Evolutionary conservation across 2,797 vertebrate species (phyloP).

Genomic region (Macropus fuliginosus): DNA sequence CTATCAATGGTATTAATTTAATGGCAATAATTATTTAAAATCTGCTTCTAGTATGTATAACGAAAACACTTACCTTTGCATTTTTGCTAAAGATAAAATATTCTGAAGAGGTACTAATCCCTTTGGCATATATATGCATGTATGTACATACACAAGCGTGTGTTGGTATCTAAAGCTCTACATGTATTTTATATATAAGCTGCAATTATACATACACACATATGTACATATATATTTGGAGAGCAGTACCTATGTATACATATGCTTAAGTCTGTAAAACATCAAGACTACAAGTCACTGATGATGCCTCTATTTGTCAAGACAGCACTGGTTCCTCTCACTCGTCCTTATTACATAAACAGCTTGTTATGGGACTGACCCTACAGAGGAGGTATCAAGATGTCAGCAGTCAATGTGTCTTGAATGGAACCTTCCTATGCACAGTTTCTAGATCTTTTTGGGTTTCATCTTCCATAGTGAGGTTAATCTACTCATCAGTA

Average conservation of each 20-base stretch:
- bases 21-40: constrained; percentile 83
- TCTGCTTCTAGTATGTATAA: constrained; percentile 87
- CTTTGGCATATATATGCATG: constrained; percentile 80
- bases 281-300: constrained; percentile 82
- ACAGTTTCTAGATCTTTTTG: background rate
- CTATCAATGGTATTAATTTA: constrained; percentile 82
- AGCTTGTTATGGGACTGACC: background rate
- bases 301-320: constrained; percentile 85
- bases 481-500: background rate
- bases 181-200: constrained; percentile 72
- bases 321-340: constrained; percentile 94
- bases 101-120: constrained; percentile 86
- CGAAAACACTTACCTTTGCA: constrained; percentile 87
- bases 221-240: constrained; percentile 50
- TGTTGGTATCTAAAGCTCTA: constrained; percentile 61
- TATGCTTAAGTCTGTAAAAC: constrained; percentile 78
- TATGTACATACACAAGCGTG: constrained; percentile 82
- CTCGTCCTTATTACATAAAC: constrained; percentile 91
- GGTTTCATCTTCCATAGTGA: background rate
- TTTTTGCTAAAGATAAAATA: constrained; percentile 88
- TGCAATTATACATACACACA: constrained; percentile 63
- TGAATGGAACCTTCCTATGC: no score
- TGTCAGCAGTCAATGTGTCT: background rate
- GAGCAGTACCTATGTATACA: constrained; percentile 61
- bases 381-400: background rate